These are phyloP conservation scores for Onychostoma macrolepis DNA, from an alignment of 2,113 vertebrate species.

Conservation along the genomic window DNA sequence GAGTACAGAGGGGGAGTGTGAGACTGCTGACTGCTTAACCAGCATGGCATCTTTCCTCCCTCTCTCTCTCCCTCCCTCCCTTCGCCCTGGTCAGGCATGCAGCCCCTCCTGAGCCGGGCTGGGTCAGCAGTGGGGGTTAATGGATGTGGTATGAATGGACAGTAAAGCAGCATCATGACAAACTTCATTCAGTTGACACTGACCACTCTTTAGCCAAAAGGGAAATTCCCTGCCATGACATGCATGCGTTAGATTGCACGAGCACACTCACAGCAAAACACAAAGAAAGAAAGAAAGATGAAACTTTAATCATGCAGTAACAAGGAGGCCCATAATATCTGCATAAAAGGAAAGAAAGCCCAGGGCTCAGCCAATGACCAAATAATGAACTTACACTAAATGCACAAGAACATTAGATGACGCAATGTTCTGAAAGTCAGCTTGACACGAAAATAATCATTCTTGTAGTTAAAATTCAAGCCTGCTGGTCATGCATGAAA, in stretches of 20 bases:
- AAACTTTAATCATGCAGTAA: background rate
- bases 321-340: background rate
- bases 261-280: background rate
- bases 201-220: constrained; percentile 6
- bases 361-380: background rate
- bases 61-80: constrained; percentile 17
- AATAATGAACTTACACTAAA: constrained; percentile 7
- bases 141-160: constrained; percentile 40
- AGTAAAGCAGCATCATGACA: constrained; percentile 46
- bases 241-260: background rate
- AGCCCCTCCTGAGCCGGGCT: constrained; percentile 23
- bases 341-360: background rate
- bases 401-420: background rate
- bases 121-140: constrained; percentile 37
- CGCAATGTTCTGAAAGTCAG: constrained; percentile 1
- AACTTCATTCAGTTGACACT: constrained; percentile 20
- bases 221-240: constrained; percentile 32
- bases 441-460: background rate
- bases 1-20: constrained; percentile 60
- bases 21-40: constrained; percentile 56
- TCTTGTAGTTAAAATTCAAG: constrained; percentile 11
- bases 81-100: constrained; percentile 38
- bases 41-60: constrained; percentile 46
- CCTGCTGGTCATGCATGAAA: constrained; percentile 21
- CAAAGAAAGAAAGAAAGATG: constrained; percentile 25